Evolutionary conservation across 2,888 invertebrate genomes (phyloP), one percentile per base, ranked within the genome.

Genomic region (Rhopalosiphum nymphaeae): DNA sequence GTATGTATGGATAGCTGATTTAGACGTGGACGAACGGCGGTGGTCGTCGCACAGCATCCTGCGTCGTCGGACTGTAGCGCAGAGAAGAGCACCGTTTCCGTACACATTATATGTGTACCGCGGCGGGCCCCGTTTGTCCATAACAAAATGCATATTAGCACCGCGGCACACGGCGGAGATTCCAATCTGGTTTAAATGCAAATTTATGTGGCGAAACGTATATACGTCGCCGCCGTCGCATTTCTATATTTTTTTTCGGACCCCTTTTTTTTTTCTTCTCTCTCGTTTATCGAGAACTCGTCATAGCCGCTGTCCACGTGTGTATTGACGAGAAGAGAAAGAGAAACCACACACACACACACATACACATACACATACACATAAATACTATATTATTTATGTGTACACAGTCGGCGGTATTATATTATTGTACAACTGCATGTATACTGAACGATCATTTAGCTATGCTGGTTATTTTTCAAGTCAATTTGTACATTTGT

Each of bases 181-280:
- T 91, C 91, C 94, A 94, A 94, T 94, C 91, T 94, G 94, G 91
- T 94, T 94, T 94, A 86, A 86, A 94, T 94, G 91, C 94, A 94
- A 91, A 94, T 91, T 87, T 90, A 91, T 67, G 94, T 94, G 93
- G 85, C 49, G 29, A 93, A 90, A 93, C 44, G 84, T 53, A 56
- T 78, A 78, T 78, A 78, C 36, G 78, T 78, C 36, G 78, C 16
- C 36, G 78, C 36, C 78, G 61, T 13, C 46, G 78, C 42, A 29
- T 84, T 78, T 78, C 78, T 91, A 61, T 67, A 61, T 91, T 91
- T 91, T 78, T 78, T 90, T 90, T 86, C 90, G 90, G 90, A 90
- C 49, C 67, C 61, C 46, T n/a, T 67, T 90, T 90, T 78, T 78
- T 36, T 13, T 67, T 21, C 36, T 78, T 2, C 36, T 21, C 36